These are phyloP conservation scores for Lasioglossum villosulum DNA, from an alignment of 2,888 invertebrate genomes.

Conservation along the genomic window DNA sequence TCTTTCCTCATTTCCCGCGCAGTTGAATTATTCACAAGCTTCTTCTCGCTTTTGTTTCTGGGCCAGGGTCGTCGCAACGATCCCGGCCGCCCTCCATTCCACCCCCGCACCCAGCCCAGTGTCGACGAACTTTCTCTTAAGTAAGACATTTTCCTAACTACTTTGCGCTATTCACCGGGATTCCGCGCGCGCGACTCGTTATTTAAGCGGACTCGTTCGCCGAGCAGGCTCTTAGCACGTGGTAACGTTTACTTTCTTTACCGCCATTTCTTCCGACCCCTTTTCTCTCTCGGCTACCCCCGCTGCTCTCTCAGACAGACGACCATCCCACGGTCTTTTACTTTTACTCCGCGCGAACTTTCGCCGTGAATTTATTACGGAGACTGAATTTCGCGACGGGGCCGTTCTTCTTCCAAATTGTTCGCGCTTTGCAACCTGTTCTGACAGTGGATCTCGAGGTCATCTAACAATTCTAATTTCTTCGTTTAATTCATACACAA, in stretches of 20 bases:
- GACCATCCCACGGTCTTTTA: slow-evolving; percentile 20
- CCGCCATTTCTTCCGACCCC: slow-evolving; percentile 19
- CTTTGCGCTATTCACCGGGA: slow-evolving; percentile 65
- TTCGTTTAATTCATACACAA: neutral
- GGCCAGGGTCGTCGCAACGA: slow-evolving; percentile 83
- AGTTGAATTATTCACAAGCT: slow-evolving; percentile 84
- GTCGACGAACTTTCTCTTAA: slow-evolving; percentile 75
- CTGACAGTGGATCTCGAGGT: neutral
- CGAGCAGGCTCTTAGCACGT: slow-evolving; percentile 51
- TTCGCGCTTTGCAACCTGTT: neutral
- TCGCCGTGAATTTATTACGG: slow-evolving; percentile 48
- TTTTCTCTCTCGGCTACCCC: neutral
- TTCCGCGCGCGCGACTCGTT: slow-evolving; percentile 50
- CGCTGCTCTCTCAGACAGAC: neutral
- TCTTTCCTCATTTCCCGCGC: slow-evolving; percentile 83
- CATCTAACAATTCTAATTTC: neutral
- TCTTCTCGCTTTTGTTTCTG: slow-evolving; percentile 83
- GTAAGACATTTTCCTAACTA: slow-evolving; percentile 76
- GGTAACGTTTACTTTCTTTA: slow-evolving; percentile 41
- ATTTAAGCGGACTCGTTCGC: slow-evolving; percentile 62
- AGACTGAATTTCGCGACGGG: slow-evolving; percentile 12
- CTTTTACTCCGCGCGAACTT: slow-evolving; percentile 45
- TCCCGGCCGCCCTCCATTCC: slow-evolving; percentile 60
- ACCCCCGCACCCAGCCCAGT: slow-evolving; percentile 24
- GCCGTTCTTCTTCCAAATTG: neutral